Base-by-base conservation (phyloP, 64 coral and sea anemone species). In the Actinia equina region DNA sequence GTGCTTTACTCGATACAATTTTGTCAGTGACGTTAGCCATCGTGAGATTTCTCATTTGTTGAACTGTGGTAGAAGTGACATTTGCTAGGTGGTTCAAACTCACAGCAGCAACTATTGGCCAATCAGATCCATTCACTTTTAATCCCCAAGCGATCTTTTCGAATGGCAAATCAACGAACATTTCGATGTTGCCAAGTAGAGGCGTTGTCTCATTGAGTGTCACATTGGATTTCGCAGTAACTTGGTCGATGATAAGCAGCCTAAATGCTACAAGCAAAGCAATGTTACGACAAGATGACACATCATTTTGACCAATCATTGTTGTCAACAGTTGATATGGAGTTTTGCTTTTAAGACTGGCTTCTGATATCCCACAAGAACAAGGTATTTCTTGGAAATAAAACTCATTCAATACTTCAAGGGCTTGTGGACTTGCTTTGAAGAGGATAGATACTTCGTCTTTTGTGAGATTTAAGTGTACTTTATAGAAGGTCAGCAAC, bases 141-240 rank as follows among this genome's bases (percentile, higher is more conserved):
- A 97, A 80, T 9, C 91, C 94, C 94, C 91, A 97, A 19, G 86
- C 18, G 65, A 93, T 59, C 58, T 97, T 93, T 12, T 58, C 89
- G 88, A 88, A 97, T 16, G 94, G 89, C 26, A 97, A 26, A 49
- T 85, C 61, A 12, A 85, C 78, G 56, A 83, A 25, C 1, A 17
- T 83, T 93, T 90, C 85, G 46, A 89, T 83, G 26, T 90, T 26
- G 44, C 46, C 62, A 44, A 97, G 81, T n/a, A 93, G 52, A 44
- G 85, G 79, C 30, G 46, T 70, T 26, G 69, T 86, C 17, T 93
- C 79, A n/a, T 90, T 82, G 2, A 97, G 59, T 16, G 60, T 43
- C 3, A 97, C 3, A n/a, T 53, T 88, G 37, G 91, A 97, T 79
- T 93, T 93, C 37, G 86, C 3, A 20, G 82, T 61, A 52, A 93